Conservation (phyloP, 2,888 invertebrate genomes). For the Agelastica alni region DNA sequence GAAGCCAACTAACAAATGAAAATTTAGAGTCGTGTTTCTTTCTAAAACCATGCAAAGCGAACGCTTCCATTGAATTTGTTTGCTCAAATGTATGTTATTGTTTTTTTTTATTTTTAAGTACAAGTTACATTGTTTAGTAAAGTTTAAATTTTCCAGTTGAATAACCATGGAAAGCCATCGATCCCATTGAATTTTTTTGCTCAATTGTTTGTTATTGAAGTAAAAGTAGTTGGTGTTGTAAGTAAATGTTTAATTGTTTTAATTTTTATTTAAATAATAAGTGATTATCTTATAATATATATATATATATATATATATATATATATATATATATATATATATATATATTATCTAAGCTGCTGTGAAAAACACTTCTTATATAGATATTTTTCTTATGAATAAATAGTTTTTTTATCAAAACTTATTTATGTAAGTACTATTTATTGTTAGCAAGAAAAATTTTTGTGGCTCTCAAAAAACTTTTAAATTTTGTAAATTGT, state of each 20-base stretch:
- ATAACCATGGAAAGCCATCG: slow-evolving; percentile 13
- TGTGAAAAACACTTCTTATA: slow-evolving; percentile 4
- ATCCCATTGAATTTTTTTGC: slow-evolving; percentile 12
- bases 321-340: background rate
- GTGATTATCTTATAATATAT: no score
- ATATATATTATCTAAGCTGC: background rate
- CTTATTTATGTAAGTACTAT: slow-evolving; percentile 23
- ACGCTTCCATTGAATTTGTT: no score
- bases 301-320: background rate
- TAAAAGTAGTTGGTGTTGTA: no score
- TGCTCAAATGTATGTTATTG: no score
- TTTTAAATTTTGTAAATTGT: slow-evolving; percentile 29
- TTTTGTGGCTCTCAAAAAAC: slow-evolving; percentile 33
- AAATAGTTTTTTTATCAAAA: slow-evolving; percentile 18
- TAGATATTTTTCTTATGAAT: no score
- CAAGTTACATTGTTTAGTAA: background rate
- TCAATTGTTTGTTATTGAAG: no score
- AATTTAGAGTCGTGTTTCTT: no score
- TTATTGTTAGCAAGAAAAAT: no score
- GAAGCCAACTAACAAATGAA: no score
- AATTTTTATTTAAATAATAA: no score
- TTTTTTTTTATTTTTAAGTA: slow-evolving; percentile 36
- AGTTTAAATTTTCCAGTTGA: background rate
- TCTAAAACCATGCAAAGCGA: no score
- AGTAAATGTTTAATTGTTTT: no score